phyloP scores from a whole-genome alignment of 2,888 invertebrate species.

The Ophion ellenae region DNA sequence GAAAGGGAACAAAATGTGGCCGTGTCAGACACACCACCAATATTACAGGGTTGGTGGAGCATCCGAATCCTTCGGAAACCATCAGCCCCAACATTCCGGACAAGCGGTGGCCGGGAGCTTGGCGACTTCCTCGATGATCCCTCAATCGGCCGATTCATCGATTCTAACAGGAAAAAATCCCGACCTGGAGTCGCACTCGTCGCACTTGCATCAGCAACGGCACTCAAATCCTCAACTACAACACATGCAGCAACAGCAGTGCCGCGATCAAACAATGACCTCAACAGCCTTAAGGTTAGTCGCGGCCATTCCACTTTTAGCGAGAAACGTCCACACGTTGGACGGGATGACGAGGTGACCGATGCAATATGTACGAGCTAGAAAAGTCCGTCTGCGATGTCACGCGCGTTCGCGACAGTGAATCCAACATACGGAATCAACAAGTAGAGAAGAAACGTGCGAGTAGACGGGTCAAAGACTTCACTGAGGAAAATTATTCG shows the following conservation, averaged over 20 bases:
- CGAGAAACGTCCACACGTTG: conserved; percentile 18
- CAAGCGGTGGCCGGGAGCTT: conserved; percentile 60
- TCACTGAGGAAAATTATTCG: no score
- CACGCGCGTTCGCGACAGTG: no score
- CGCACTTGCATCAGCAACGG: conserved; percentile 44
- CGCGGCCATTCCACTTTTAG: conserved; percentile 9
- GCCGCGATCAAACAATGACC: conserved; percentile 43
- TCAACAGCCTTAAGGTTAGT: conserved; percentile 65
- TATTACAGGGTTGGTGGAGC: conserved; percentile 64
- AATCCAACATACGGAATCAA: no score
- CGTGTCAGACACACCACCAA: conserved; percentile 68
- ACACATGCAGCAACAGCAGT: conserved; percentile 33
- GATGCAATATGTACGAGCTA: conserved; percentile 7
- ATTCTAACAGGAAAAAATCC: conserved; percentile 44
- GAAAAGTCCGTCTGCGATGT: not conserved
- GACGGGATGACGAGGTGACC: conserved; percentile 23
- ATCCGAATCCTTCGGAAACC: conserved; percentile 67
- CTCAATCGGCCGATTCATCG: conserved; percentile 28
- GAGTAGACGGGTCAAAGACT: no score
- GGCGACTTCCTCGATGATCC: not conserved
- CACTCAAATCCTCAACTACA: conserved; percentile 1
- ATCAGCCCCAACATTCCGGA: conserved; percentile 67
- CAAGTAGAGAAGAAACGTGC: no score
- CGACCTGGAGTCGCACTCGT: conserved; percentile 63
- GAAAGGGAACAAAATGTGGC: conserved; percentile 69